Evolutionary conservation across 2,113 vertebrate genomes (phyloP).

Genomic region (Crotalus tigris): DNA sequence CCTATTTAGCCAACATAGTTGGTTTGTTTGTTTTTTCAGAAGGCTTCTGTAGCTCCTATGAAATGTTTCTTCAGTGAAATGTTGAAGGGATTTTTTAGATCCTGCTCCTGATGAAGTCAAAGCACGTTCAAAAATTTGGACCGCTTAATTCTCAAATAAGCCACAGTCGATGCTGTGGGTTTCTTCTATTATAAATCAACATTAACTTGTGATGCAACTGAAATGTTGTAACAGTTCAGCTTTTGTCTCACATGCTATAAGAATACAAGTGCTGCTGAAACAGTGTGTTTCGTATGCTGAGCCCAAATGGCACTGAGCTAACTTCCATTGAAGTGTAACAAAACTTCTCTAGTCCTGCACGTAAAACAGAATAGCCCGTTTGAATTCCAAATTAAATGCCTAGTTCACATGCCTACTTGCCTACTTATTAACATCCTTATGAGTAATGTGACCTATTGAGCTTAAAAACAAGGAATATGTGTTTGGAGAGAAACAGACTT

Average conservation of each 20-base stretch:
- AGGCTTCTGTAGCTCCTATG: background rate
- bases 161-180: background rate
- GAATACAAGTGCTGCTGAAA: background rate
- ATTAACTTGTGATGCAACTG: fast-evolving
- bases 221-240: background rate
- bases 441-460: background rate
- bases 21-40: background rate
- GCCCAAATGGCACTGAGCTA: background rate
- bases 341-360: background rate
- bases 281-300: background rate
- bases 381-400: conserved; percentile 5
- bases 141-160: background rate
- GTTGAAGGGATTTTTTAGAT: background rate
- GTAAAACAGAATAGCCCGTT: background rate
- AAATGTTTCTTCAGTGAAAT: background rate
- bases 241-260: background rate
- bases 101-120: background rate
- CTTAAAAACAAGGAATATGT: background rate
- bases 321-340: conserved; percentile 13
- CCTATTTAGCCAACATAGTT: background rate
- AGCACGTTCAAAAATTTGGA: background rate
- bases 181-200: background rate
- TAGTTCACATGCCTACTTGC: conserved; percentile 7
- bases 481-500: background rate
- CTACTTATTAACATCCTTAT: background rate